Evolutionary conservation across 2,797 vertebrate species (phyloP), one percentile per base, ranked within the genome.

Genomic region (Danio tinwini): DNA sequence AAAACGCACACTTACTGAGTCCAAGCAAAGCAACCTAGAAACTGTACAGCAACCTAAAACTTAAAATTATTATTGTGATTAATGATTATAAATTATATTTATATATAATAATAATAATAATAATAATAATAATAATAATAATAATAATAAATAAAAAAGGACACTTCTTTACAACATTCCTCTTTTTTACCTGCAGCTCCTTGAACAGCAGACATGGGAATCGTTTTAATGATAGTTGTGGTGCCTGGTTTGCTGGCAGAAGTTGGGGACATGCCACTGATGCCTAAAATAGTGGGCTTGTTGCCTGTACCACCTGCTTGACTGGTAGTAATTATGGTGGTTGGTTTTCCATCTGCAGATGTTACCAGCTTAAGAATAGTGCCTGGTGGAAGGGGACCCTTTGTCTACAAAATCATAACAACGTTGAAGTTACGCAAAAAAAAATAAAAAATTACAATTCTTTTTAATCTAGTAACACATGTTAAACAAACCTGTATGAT

Each of bases 361-460:
- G 97, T 97, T 87, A 98, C 96, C 88, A 98, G 90, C 88, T 98
- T 98, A 78, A 98, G 86, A 85, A 98, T 98, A 80, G 97, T 98
- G 74, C 96, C 97, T 0, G 97, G 95, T 17, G 97, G 96, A 52
- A 98, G 93, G 1, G 94, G 92, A 37, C 96, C 97, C 91, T 98
- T 97, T 16, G 96, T 94, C 96, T 98, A 86, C 1, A 42, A 71
- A 86, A 69, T 19, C 9, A 74, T 17, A 78, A 50, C 12, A 10
- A 63, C 0, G 1, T 40, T 13, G n/a, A 29, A 29, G 3, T 29
- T 1, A 29, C n/a, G n/a, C n/a, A n/a, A n/a, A n/a, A n/a, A 29
- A 29, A n/a, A 29, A 29, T 29, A 29, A 29, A 29, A 29, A 3
- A 29, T 29, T 29, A 29, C 29, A 29, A 29, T 29, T 29, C 1